phyloP scores from a whole-genome alignment of 2,797 vertebrate species.

The Avahi laniger region DNA sequence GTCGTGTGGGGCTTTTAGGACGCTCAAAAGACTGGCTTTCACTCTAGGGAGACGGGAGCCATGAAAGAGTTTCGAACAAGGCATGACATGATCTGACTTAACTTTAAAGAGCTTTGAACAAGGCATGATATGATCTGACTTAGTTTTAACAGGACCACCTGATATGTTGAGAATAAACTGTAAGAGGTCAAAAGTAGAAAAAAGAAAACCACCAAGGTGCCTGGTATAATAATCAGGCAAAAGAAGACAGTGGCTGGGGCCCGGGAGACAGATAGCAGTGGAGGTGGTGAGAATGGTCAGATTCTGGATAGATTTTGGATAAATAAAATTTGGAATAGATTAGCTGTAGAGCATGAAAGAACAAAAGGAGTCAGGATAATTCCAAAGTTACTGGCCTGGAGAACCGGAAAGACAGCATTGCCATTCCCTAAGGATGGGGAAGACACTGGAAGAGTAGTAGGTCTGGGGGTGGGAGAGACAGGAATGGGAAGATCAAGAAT shows the following conservation, averaged over 20 bases:
- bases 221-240: background rate
- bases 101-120: background rate
- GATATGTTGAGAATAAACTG: background rate
- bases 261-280: background rate
- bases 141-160: background rate
- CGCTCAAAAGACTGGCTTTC: background rate
- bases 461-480: background rate
- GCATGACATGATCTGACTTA: background rate
- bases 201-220: background rate
- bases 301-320: conserved; percentile 17
- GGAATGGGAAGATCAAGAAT: background rate
- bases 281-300: background rate
- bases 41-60: background rate
- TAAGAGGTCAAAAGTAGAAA: background rate
- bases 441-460: background rate
- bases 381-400: background rate
- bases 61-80: background rate
- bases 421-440: background rate
- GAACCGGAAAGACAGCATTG: background rate
- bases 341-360: background rate
- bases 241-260: background rate
- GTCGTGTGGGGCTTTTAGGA: background rate
- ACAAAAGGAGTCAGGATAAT: background rate
- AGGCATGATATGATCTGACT: background rate
- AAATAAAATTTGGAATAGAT: background rate